These are phyloP conservation scores for Chrysochloris asiatica DNA, from an alignment of 2,113 vertebrate species.

Conservation along the genomic window DNA sequence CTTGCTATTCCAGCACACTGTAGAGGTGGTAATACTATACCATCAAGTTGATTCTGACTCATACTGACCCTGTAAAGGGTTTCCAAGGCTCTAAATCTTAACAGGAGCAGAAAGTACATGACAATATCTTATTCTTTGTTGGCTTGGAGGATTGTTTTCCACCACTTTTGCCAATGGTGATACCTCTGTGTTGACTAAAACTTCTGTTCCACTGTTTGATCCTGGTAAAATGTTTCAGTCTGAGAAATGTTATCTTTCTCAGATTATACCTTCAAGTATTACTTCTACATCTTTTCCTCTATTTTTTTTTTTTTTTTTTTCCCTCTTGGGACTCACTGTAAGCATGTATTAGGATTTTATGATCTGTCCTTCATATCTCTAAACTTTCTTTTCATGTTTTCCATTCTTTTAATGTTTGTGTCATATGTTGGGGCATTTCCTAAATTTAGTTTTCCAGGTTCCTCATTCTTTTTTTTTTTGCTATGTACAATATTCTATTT, in stretches of 20 bases:
- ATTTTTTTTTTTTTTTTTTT: not conserved
- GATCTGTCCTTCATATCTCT: not conserved
- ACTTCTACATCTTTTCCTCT: not conserved
- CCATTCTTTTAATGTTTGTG: not conserved
- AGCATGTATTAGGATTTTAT: not conserved
- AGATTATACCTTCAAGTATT: not conserved
- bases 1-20: not conserved
- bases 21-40: no score
- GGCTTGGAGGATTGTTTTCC: not conserved
- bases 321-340: not conserved
- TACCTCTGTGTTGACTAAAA: not conserved
- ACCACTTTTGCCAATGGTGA: not conserved
- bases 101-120: no score
- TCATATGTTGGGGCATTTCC: not conserved
- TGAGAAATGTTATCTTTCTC: constrained; percentile 12
- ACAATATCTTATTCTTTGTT: not conserved
- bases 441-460: constrained; percentile 17
- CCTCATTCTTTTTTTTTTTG: not conserved
- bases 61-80: no score
- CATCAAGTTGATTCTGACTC: no score
- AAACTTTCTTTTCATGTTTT: constrained; percentile 34
- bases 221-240: not conserved
- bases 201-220: not conserved
- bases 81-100: no score
- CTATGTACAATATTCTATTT: not conserved